Base-by-base conservation (phyloP, 1,140 invertebrate species). In the Phthorimaea operculella region DNA sequence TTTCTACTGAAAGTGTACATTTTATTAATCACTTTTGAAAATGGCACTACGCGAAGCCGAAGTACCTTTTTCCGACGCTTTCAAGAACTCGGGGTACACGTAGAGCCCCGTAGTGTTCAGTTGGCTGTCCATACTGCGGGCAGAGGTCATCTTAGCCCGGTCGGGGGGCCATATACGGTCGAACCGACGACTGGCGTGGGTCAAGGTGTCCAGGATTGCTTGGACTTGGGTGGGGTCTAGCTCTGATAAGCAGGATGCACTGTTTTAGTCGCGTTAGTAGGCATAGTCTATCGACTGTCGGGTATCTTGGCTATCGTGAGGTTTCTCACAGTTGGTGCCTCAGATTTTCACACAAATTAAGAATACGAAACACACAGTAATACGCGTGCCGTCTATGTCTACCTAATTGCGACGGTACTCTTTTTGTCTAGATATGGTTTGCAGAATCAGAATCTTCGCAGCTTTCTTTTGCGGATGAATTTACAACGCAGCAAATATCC, bases 11-110 rank as follows among this genome's bases (percentile, higher is more conserved):
- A 6, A 4, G 2, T 28, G 21, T 28, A 28, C 6, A 28, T 28
- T 28, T 28, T 28, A n/a, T 39, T 39, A 39, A 39, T 39, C 10
- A 39, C 36, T 12, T n/a, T 9, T 39, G 36, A 39, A 10, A 39
- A 39, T 39, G 8, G 8, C n/a, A 9, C 2, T 39, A 9, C 36
- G 36, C 8, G 36, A 39, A 39, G n/a, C 36, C 36, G 36, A 12
- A 12, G 64, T 81, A 83, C 82, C 79, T 84, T 82, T 82, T 84
- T 82, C 80, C 47, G 77, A 70, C 54, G 73, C 73, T 62, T 73
- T 78, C 74, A 83, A 62, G 54, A 79, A 76, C 47, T 79, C 74
- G 47, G 81, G 68, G 56, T 74, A 74, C 60, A 77, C 55, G 63
- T 80, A 67, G 21, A 28, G 21, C 49, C 69, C 72, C 21, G 65